These are phyloP conservation scores for Cydia strobilella DNA, from an alignment of 1,140 invertebrate genomes.

Conservation along the genomic window DNA sequence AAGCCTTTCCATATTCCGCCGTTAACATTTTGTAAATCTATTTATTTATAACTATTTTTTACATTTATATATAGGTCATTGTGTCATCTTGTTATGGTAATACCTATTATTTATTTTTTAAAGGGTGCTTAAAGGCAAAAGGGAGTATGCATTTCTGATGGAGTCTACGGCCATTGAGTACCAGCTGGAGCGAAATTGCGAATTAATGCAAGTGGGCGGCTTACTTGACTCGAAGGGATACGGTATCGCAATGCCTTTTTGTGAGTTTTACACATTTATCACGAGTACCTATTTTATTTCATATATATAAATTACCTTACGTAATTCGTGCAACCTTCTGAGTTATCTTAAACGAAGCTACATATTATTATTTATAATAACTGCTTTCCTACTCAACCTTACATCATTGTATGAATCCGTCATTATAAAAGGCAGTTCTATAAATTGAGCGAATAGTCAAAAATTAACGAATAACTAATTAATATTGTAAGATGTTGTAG, in stretches of 20 bases:
- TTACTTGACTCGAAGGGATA: slow-evolving; percentile 91
- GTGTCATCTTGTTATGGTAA: background rate
- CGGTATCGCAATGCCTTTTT: slow-evolving; percentile 87
- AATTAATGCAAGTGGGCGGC: slow-evolving; percentile 88
- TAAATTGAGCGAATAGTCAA: no score
- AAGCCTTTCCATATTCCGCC: no score
- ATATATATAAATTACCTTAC: no score
- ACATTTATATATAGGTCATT: background rate
- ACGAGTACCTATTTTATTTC: slow-evolving; percentile 2
- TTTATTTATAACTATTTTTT: background rate
- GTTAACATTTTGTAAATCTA: no score
- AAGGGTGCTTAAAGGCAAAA: slow-evolving; percentile 84
- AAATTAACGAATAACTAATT: no score
- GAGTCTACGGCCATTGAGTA: slow-evolving; percentile 92
- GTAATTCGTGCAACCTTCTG: no score
- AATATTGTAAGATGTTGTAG: no score
- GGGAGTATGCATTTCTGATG: slow-evolving; percentile 91
- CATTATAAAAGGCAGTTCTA: no score
- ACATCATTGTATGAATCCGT: no score
- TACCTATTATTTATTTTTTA: background rate
- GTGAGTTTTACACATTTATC: slow-evolving; percentile 75
- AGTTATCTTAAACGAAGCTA: no score
- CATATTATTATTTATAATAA: no score
- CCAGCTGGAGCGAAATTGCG: slow-evolving; percentile 87
- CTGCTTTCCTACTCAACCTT: no score